Evolutionary conservation across 2,888 invertebrate species (phyloP).

Genomic region (Drosophila planitibia): DNA sequence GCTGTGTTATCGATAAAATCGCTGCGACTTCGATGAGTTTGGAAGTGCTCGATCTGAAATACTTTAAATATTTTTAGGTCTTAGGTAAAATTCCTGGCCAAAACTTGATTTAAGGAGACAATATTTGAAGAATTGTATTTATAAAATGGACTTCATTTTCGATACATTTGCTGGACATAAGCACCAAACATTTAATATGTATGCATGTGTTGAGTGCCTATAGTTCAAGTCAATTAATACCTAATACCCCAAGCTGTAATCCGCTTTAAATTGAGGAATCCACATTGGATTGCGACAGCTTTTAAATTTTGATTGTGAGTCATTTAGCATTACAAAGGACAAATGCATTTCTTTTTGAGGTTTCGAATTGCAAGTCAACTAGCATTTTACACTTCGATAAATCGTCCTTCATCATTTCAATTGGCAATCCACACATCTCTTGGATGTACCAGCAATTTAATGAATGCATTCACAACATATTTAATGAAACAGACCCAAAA

Average conservation of each 20-base stretch:
- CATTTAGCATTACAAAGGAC: not conserved
- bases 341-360: not conserved
- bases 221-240: no score
- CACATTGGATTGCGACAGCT: not conserved
- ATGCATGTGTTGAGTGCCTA: no score
- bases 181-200: not conserved
- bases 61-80: not conserved
- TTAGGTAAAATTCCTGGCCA: not conserved
- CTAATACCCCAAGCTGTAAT: not conserved
- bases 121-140: not conserved
- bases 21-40: no score
- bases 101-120: not conserved
- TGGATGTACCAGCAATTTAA: not conserved
- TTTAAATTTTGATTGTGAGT: no score
- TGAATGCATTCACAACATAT: not conserved
- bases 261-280: not conserved
- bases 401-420: not conserved
- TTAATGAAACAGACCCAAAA: not conserved
- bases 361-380: not conserved
- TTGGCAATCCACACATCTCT: conserved; percentile 8
- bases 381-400: not conserved
- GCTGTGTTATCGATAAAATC: no score
- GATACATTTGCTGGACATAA: no score
- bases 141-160: not conserved
- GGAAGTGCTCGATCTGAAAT: not conserved